Base-by-base conservation (phyloP, 2,113 vertebrate species). In the Diadophis punctatus region DNA sequence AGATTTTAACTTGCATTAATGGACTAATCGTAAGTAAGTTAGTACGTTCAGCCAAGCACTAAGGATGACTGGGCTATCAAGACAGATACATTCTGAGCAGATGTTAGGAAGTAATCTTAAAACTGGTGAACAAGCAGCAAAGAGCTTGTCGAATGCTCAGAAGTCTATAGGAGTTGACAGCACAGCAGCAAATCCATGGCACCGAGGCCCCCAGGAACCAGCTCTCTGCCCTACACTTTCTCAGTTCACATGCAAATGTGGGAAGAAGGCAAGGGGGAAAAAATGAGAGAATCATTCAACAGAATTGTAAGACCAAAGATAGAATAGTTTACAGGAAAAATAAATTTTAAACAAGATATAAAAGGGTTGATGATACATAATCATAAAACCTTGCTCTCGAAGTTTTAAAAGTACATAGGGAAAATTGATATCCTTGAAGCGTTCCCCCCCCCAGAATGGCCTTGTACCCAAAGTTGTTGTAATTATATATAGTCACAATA, bases 1-100 rank as follows among this genome's bases (percentile, higher is more conserved):
- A 93, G 22, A 68, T 93, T 90, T 92, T 90, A 94, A 94, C 60
- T 85, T 34, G 52, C 51, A 46, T 60, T 92, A 58, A 84, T 60
- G 88, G 48, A 86, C 3, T 6, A 6, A 96, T 92, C 53, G 86
- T 52, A 87, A 92, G 8, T 4, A 87, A 91, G 4, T 4, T 63
- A 49, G 12, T 91, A 60, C 46, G 4, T 93, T 95, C 88, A 48
- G 4, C 39, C 30, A 51, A 22, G 14, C 0, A 27, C 58, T 43
- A 55, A 52, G 68, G 90, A 89, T 11, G 74, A 89, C 14, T 53
- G 22, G 87, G 22, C 68, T 39, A 74, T 68, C 53, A 58, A n/a
- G 68, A 60, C 30, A 46, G 49, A 93, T 43, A 84, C 56, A 30
- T 94, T 63, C 56, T 27, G 84, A 94, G 27, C 25, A 90, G 85